Evolutionary conservation across 2,797 vertebrate species (phyloP).

Genomic region (Helostoma temminkii): DNA sequence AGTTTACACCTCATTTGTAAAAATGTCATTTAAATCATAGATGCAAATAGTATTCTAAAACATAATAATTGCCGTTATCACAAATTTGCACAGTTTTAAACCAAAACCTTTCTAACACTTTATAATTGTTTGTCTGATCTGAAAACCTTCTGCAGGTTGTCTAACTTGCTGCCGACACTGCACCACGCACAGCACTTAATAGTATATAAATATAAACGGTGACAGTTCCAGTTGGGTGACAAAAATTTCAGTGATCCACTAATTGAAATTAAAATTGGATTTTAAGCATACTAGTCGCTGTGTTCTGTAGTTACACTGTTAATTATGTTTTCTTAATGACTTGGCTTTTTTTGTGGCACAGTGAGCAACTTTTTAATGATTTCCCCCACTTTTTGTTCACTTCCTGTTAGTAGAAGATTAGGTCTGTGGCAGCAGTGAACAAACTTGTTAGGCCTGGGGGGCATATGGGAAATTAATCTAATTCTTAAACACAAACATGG

Average conservation of each 20-base stretch:
- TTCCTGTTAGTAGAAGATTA: background rate
- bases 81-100: constrained; percentile 41
- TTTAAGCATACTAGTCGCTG: background rate
- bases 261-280: background rate
- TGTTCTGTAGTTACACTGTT: background rate
- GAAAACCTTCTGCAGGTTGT: background rate
- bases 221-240: background rate
- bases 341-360: background rate
- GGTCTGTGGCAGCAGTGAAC: constrained; percentile 4
- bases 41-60: background rate
- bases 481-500: constrained; percentile 6
- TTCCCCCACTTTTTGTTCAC: background rate
- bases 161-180: background rate
- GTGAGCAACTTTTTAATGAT: background rate
- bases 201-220: background rate
- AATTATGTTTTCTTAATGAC: background rate
- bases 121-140: constrained; percentile 8
- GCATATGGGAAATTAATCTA: background rate
- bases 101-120: too few species aligned
- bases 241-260: background rate
- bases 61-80: background rate
- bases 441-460: too few species aligned
- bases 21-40: constrained; percentile 22
- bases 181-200: background rate
- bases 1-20: constrained; percentile 25